phyloP scores from a whole-genome alignment of 2,113 vertebrate genomes.

The Ammodytes dubius region DNA sequence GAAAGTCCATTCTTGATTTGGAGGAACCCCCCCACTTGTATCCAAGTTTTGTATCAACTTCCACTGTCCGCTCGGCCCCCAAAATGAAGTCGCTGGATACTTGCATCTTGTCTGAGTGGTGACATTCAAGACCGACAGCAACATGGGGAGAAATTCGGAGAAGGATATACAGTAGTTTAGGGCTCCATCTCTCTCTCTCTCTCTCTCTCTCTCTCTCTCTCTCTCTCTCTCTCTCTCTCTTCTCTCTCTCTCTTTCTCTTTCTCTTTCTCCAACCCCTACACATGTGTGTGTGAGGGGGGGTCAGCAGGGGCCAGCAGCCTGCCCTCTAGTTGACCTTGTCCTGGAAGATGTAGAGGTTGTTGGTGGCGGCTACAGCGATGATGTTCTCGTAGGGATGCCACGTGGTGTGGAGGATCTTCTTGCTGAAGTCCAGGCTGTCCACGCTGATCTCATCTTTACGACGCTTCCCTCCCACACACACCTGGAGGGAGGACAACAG shows the following conservation, averaged over 20 bases:
- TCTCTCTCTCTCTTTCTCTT: too few species aligned
- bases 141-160: constrained; percentile 40
- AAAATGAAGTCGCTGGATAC: constrained; percentile 52
- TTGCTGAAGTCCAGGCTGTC: constrained; percentile 99
- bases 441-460: constrained; percentile 96
- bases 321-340: constrained; percentile 95
- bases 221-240: constrained; percentile 47
- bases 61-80: not conserved
- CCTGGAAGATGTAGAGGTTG: constrained; percentile 99
- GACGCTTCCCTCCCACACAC: constrained; percentile 93
- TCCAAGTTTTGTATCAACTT: constrained; percentile 21
- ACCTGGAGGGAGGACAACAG: constrained; percentile 80
- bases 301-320: constrained; percentile 43
- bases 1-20: constrained; percentile 52
- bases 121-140: constrained; percentile 50
- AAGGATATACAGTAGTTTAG: constrained; percentile 22
- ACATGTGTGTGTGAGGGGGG: constrained; percentile 31
- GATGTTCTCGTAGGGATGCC: constrained; percentile 98
- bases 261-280: constrained; percentile 46
- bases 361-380: constrained; percentile 97
- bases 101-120: constrained; percentile 25
- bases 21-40: constrained; percentile 39
- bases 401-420: constrained; percentile 98
- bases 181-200: constrained; percentile 43
- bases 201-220: constrained; percentile 48